A percentile compares a stretch with the other conserved stretches of the same genome.
phyloP scores from a whole-genome alignment of 2,113 vertebrate species.

The Poecile atricapillus region DNA sequence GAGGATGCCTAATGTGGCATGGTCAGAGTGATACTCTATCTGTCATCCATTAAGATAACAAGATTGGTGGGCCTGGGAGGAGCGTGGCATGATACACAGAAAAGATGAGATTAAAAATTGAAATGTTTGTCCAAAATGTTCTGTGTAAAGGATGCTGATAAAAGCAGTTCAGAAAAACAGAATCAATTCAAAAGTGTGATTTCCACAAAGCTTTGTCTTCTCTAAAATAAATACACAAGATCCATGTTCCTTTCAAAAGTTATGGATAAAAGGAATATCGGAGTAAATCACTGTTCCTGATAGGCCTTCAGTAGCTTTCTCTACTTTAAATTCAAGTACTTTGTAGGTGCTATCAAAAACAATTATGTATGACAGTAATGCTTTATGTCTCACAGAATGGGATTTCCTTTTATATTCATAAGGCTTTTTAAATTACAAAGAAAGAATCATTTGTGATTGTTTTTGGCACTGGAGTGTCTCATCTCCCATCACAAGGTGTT shows the following conservation, averaged over 20 bases:
- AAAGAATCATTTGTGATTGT: background rate
- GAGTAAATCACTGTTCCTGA: background rate
- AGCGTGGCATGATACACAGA: background rate
- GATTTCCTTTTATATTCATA: background rate
- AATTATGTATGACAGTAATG: conserved; percentile 25
- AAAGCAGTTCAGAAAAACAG: conserved; percentile 26
- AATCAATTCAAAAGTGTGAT: conserved; percentile 26
- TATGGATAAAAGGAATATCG: background rate
- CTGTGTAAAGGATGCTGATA: conserved; percentile 16
- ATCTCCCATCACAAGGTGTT: background rate
- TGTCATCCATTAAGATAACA: conserved; percentile 89
- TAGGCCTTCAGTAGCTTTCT: background rate
- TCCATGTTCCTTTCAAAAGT: background rate
- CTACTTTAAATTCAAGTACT: background rate
- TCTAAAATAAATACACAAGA: background rate
- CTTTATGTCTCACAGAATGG: background rate
- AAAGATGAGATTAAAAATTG: conserved; percentile 60
- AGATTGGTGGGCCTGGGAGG: conserved; percentile 75
- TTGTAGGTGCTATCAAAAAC: conserved; percentile 4
- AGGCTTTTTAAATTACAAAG: conserved; percentile 7
- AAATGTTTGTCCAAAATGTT: conserved; percentile 6
- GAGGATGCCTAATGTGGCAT: conserved; percentile 80
- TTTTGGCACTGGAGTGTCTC: background rate
- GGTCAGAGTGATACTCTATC: conserved; percentile 74
- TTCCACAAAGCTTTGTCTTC: background rate